Evolutionary conservation across 2,888 invertebrate genomes (phyloP).

Genomic region (Agonopterix subpropinquella): DNA sequence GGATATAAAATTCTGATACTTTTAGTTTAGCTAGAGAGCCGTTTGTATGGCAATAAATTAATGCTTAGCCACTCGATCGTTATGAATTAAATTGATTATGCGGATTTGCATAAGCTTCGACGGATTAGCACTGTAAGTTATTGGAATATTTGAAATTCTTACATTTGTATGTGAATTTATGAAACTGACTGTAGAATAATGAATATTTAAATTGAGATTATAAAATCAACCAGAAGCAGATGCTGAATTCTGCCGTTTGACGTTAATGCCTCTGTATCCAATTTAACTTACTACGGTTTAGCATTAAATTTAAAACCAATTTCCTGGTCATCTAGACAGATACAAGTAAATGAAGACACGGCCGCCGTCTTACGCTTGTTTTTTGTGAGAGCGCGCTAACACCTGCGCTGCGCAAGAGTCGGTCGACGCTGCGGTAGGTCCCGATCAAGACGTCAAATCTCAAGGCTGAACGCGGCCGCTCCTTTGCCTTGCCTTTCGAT

Average conservation of each 20-base stretch:
- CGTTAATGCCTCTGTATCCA: constrained; percentile 2
- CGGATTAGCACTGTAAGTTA: constrained; percentile 8
- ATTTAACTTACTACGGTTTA: constrained; percentile 2
- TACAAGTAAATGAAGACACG: constrained; percentile 51
- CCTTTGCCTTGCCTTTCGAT: constrained; percentile 51
- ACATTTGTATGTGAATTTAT: neutral
- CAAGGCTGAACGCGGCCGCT: constrained; percentile 60
- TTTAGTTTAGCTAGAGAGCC: constrained; percentile 1
- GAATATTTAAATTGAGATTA: neutral
- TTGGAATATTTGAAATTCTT: constrained; percentile 3
- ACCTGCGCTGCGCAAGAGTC: constrained; percentile 68
- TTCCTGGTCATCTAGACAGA: constrained; percentile 39
- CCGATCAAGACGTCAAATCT: constrained; percentile 74
- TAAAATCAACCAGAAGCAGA: neutral
- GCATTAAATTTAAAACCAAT: constrained; percentile 43
- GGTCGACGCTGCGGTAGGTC: constrained; percentile 67
- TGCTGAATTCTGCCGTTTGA: neutral
- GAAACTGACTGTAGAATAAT: neutral
- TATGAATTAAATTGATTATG: constrained; percentile 5
- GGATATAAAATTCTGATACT: constrained; percentile 2
- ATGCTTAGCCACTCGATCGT: neutral
- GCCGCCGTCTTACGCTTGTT: constrained; percentile 67
- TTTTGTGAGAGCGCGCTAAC: constrained; percentile 54
- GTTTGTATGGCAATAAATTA: constrained; percentile 5
- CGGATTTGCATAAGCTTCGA: constrained; percentile 17